These are phyloP conservation scores for Todiramphus saurophagus DNA, from an alignment of 2,113 vertebrate genomes.

Conservation along the genomic window DNA sequence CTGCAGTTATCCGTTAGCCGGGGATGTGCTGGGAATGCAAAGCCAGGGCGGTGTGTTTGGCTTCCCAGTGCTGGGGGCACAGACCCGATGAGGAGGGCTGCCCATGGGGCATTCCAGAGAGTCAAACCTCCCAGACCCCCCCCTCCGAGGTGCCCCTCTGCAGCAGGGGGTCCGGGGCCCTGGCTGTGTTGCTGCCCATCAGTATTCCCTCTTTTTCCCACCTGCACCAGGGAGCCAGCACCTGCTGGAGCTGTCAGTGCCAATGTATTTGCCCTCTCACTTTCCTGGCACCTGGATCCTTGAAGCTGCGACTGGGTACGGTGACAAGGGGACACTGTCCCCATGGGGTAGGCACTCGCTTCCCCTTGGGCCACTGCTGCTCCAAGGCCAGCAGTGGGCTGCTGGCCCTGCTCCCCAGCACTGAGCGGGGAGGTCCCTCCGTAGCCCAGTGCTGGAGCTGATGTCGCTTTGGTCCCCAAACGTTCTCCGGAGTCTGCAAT, in stretches of 20 bases:
- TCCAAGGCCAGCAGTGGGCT: not conserved
- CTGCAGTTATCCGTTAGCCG: not conserved
- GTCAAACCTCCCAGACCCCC: not conserved
- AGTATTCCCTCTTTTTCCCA: not conserved
- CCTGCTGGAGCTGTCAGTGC: rapidly evolving
- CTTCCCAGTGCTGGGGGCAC: not conserved
- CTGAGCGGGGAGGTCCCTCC: not conserved
- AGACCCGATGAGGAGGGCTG: rapidly evolving
- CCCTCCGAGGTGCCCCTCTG: not conserved
- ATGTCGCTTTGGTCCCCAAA: not conserved
- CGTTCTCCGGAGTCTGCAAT: not conserved
- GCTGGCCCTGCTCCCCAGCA: not conserved
- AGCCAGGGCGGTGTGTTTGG: rapidly evolving
- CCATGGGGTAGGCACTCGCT: rapidly evolving
- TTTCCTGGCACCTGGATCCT: not conserved
- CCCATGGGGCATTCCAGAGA: not conserved
- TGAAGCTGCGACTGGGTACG: not conserved
- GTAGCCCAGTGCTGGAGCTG: not conserved
- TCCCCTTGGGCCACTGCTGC: not conserved
- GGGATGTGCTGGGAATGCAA: conserved; percentile 11
- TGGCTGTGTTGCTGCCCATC: not conserved
- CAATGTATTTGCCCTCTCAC: rapidly evolving
- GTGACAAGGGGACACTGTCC: rapidly evolving
- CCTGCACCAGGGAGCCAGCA: not conserved
- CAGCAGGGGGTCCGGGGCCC: too few relatives aligned